phyloP scores from a whole-genome alignment of 1,140 invertebrate genomes.

The Nautilus pompilius region DNA sequence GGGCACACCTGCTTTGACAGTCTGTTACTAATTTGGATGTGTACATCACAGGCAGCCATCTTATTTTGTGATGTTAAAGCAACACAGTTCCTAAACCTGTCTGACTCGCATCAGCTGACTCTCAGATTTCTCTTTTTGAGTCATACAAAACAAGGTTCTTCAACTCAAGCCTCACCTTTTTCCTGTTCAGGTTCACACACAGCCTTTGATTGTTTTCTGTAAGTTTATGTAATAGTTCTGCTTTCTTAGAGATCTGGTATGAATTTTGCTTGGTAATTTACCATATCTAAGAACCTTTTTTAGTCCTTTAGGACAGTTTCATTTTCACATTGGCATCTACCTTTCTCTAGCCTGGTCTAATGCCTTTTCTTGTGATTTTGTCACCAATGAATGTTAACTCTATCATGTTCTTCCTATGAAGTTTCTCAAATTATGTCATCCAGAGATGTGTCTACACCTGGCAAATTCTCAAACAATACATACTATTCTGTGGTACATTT shows the following conservation, averaged over 20 bases:
- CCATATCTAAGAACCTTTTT: constrained; percentile 7
- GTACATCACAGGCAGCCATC: constrained; percentile 5
- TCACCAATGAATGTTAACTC: too few species aligned
- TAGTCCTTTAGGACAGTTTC: too few species aligned
- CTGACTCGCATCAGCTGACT: constrained; percentile 3
- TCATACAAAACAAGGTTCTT: constrained; percentile 4
- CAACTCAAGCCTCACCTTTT: not conserved
- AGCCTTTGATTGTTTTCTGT: not conserved
- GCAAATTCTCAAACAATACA: too few species aligned
- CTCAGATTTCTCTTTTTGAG: not conserved
- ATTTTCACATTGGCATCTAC: too few species aligned
- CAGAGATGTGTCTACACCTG: too few species aligned
- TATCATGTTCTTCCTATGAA: too few species aligned
- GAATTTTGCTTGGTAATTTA: constrained; percentile 7
- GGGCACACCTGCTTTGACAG: too few species aligned
- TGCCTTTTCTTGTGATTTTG: too few species aligned
- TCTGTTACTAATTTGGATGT: constrained; percentile 1
- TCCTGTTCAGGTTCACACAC: not conserved
- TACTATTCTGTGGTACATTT: too few species aligned
- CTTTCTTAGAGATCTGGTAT: not conserved
- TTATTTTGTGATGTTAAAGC: not conserved
- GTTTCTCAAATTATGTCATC: too few species aligned
- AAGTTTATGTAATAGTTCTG: not conserved
- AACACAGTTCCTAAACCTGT: constrained; percentile 1
- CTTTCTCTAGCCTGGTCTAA: too few species aligned